Percentiles rank a stretch among this genome's conserved stretches.
Conservation (phyloP, 2,888 invertebrate genomes). For the Caenorhabditis panamensis region DNA sequence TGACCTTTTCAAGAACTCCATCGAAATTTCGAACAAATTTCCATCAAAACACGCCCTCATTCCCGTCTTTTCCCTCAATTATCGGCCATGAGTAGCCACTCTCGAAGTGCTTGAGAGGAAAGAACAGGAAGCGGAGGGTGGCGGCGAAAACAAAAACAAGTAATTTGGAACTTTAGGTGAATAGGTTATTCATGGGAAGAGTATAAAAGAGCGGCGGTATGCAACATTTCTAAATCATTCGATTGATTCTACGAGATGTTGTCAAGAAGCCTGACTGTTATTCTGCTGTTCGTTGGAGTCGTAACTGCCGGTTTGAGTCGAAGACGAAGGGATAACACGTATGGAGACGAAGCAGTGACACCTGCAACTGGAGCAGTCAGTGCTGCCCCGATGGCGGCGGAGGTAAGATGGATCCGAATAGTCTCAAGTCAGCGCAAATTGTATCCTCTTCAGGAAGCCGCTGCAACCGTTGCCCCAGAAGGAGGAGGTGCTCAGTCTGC, state of each 20-base stretch:
- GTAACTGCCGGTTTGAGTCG: slow-evolving; percentile 22
- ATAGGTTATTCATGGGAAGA: slow-evolving; percentile 7
- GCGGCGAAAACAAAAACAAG: slow-evolving; percentile 19
- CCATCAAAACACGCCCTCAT: slow-evolving; percentile 1
- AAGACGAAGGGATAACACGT: slow-evolving; percentile 57
- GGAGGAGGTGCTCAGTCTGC: slow-evolving; percentile 46
- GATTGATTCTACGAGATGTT: not conserved
- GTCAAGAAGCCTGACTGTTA: not conserved
- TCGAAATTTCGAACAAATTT: too few relatives aligned
- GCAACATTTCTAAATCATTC: slow-evolving; percentile 13
- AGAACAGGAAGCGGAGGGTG: slow-evolving; percentile 24
- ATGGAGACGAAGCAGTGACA: slow-evolving; percentile 66
- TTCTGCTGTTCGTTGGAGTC: not conserved
- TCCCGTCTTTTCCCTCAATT: slow-evolving; percentile 4
- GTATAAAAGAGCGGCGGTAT: slow-evolving; percentile 15
- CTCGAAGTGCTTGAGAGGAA: slow-evolving; percentile 8
- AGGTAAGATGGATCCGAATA: slow-evolving; percentile 5
- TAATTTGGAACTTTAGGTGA: not conserved
- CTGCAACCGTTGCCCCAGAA: slow-evolving; percentile 55
- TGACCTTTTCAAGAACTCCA: slow-evolving; percentile 1
- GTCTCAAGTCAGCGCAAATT: not conserved
- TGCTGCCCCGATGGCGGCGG: slow-evolving; percentile 34
- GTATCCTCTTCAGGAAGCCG: slow-evolving; percentile 17
- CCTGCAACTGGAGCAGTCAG: slow-evolving; percentile 57
- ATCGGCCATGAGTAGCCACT: slow-evolving; percentile 12